These are phyloP conservation scores for Heteromormyrus szaboi DNA, from an alignment of 2,797 vertebrate genomes.

Conservation along the genomic window DNA sequence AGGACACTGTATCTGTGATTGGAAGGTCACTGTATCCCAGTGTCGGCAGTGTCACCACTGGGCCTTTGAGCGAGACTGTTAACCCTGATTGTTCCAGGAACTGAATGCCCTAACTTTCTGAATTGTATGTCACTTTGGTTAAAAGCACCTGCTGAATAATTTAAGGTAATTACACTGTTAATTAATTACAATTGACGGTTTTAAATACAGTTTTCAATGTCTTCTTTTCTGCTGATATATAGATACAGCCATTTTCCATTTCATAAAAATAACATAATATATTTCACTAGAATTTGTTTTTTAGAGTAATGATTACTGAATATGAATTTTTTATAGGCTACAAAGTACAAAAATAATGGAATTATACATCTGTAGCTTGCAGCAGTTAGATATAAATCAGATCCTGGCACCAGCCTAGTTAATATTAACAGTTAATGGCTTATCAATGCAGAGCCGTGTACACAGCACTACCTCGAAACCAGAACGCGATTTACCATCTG, in stretches of 20 bases:
- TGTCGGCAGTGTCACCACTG: neutral
- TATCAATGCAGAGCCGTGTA: neutral
- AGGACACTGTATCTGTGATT: neutral
- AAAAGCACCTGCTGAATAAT: neutral
- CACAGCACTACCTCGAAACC: neutral
- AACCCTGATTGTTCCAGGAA: neutral
- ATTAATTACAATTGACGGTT: neutral
- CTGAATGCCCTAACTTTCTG: neutral
- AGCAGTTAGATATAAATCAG: constrained; percentile 1
- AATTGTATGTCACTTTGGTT: neutral
- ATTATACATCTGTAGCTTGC: neutral
- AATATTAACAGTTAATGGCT: neutral
- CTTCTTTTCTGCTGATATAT: neutral
- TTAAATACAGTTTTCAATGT: neutral
- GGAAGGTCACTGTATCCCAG: neutral
- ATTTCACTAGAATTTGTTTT: neutral
- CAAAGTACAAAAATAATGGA: neutral
- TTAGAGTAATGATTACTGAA: neutral
- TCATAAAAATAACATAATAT: neutral
- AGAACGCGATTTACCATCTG: neutral
- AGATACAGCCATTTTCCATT: neutral
- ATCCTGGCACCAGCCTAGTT: neutral
- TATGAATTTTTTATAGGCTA: neutral
- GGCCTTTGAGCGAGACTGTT: neutral
- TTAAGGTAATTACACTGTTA: neutral